Base-by-base conservation (phyloP, 1,140 invertebrate genomes). In the Drosophila tsacasi region DNA sequence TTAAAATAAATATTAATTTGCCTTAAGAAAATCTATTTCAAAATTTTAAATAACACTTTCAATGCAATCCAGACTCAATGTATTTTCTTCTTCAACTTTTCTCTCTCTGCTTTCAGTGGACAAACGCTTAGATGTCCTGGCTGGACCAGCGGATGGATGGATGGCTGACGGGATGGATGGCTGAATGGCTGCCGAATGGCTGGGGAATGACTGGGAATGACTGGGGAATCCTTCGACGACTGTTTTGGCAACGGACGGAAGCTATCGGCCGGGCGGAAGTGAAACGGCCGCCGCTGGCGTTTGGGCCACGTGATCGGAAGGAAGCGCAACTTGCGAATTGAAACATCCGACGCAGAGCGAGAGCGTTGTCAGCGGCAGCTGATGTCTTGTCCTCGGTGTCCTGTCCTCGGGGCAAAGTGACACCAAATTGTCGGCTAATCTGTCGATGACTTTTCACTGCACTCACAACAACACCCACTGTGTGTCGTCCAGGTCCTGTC, bases 291-390 rank as follows among this genome's bases (percentile, higher is more conserved):
- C 85, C 81, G 86, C 75, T 89, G 85, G 81, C 81, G 68, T 80
- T 76, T 60, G 74, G 76, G 85, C 79, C 85, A 90, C 85, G 85
- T 91, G 85, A 91, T 91, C 85, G 85, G 85, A 90, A 90, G 85
- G 85, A 90, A 85, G 82, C 86, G 40, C 79, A 74, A 85, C 85
- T 90, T 90, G 85, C 85, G 85, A 90, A 90, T 90, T 90, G 85
- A 90, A 91, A 90, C 85, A 91, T 90, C 85, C 85, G 85, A 76
- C 83, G 72, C 85, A 76, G 84, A 39, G 84, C 44, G 55, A 49
- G 47, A 46, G 50, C 59, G 54, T 32, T 75, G 74, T 55, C 74
- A 66, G n/a, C 30, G 25, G 37, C 73, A 64, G 68, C 40, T 23
- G 54, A 39, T 57, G 21, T 23, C 19, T 23, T 55, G 13, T 52